phyloP scores from a whole-genome alignment of 2,113 vertebrate species.

The Hiodon tergisus region DNA sequence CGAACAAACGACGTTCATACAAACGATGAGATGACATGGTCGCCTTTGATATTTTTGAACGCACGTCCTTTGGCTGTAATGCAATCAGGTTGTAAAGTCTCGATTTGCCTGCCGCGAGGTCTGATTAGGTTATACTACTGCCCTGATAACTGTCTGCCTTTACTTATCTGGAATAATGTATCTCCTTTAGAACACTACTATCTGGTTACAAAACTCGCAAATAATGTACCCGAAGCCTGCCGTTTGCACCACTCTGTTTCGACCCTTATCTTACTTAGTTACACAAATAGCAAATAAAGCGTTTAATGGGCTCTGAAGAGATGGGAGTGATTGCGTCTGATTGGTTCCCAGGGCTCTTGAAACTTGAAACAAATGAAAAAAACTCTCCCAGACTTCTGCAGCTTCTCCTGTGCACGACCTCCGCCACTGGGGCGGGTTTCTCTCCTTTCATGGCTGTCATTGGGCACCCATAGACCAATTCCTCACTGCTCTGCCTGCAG shows the following conservation, averaged over 20 bases:
- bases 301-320: conserved; percentile 2
- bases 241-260: not conserved
- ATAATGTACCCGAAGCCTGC: not conserved
- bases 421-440: not conserved
- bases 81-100: not conserved
- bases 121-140: conserved; percentile 3
- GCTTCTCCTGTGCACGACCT: not conserved
- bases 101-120: not conserved
- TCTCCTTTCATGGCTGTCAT: not conserved
- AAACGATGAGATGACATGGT: no score
- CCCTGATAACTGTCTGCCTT: not conserved
- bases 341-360: conserved; percentile 14
- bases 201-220: not conserved
- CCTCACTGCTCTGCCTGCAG: not conserved
- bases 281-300: conserved; percentile 17
- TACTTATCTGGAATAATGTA: not conserved
- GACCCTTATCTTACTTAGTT: conserved; percentile 13
- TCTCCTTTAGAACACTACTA: not conserved
- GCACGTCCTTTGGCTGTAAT: not conserved
- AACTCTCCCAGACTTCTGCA: not conserved
- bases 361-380: not conserved
- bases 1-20: no score
- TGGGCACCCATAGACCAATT: not conserved
- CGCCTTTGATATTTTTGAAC: not conserved
- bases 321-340: not conserved